Base-by-base conservation (phyloP, 2,797 vertebrate species). In the Neoniphon sammara region DNA sequence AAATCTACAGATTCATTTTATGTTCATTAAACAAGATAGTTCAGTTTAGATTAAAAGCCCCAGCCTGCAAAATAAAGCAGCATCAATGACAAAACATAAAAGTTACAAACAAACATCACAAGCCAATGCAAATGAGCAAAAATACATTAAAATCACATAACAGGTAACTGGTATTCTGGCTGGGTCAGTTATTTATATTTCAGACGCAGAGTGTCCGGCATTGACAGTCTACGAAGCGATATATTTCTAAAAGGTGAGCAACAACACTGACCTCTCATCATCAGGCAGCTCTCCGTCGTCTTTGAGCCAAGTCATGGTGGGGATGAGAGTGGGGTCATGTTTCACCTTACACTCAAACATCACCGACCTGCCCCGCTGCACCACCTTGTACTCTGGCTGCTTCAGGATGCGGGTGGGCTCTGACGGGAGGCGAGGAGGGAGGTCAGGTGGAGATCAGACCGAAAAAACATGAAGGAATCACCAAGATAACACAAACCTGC, bases 321-420 rank as follows among this genome's bases (percentile, higher is more conserved):
- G 94, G 56, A 85, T 61, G 81, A 99, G 95, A 0, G 95, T 94
- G 9, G 93, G 89, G 91, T 99, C 98, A 1, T 99, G 95, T 82
- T 96, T 98, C 78, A 98, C 96, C 85, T 93, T 95, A 88, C 98
- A 99, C 86, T 98, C 96, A 88, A 99, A 98, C 66, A 94, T 92
- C 80, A 94, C 97, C 0, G 93, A 93, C 54, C 87, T 84, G 27
- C 94, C 95, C 80, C 94, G 94, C 91, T 97, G 96, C 61, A 98
- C 91, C 46, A 94, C 91, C 87, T 93, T 95, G 83, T 97, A 95
- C 88, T 96, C 94, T 0, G 97, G 97, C 73, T 97, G 97, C 85
- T 94, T 96, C 85, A 97, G 93, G 86, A 99, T 97, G 68, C 96
- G 94, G 0, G 97, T 99, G 25, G 97, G 96, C 78, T 99, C 98